Evolutionary conservation across 2,888 invertebrate genomes (phyloP), one percentile per base, ranked within the genome.

Genomic region (Agrilus biguttatus): DNA sequence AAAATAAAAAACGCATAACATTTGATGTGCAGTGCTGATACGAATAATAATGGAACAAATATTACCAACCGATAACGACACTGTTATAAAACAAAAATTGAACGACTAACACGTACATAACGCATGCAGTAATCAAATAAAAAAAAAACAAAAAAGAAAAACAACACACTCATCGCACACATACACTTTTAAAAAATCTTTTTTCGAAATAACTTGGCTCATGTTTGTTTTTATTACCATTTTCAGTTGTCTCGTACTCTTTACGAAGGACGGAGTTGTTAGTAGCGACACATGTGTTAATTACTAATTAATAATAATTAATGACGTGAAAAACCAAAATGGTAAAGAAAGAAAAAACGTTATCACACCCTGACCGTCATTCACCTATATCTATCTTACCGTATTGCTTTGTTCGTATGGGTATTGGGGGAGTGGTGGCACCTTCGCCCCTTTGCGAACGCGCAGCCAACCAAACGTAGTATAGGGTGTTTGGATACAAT

Each of bases 381-480:
- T 40, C 35, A 28, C 23, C 17, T 40, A 39, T 35, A 37, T 21
- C 45, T 17, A 14, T 73, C 93, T 86, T 87, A 96, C 96, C 91
- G 75, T 92, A 95, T 81, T 91, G 91, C 69, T 92, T 91, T 41
- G 97, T 97, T 70, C 89, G 80, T 55, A 91, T 90, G 52, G 90
- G 87, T 53, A 93, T 85, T 12, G 91, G 88, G 34, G 92, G 90
- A 13, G 95, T 95, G 43, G 91, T 89, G 32, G 93, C 93, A 13
- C 96, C 96, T 67, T 92, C 95, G 10, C 96, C 97, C 50, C 86
- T 73, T 58, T 87, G 84, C 13, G 92, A 93, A 52, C 89, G 76
- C 45, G 96, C 97, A 12, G 95, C 92, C 55, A 98, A 72, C 88
- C 95, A 93, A 58, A 97, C 87, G 70, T 90, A 91, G 74, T 97